Conservation (phyloP, 2,888 invertebrate genomes). For the Pheosia gnoma region DNA sequence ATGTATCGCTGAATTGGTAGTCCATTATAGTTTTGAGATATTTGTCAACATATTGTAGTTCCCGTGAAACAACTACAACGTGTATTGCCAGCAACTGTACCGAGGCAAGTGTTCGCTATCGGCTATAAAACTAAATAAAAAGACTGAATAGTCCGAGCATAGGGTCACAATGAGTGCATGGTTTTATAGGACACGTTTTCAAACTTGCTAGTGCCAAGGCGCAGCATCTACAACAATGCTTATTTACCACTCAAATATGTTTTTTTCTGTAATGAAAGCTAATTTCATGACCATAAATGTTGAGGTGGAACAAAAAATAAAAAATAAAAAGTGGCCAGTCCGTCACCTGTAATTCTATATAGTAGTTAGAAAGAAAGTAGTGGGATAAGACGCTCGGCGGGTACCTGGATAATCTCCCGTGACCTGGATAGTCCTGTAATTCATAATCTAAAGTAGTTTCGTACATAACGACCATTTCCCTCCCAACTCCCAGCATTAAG, state of each 20-base stretch:
- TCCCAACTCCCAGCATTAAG: background rate
- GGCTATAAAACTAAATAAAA: constrained; percentile 7
- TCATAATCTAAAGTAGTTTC: constrained; percentile 1
- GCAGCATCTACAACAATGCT: too few relatives aligned
- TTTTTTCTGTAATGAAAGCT: too few relatives aligned
- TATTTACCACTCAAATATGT: too few relatives aligned
- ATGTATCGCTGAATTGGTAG: too few relatives aligned
- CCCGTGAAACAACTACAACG: background rate
- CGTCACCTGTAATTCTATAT: too few relatives aligned
- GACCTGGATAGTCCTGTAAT: background rate
- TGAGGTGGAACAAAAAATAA: too few relatives aligned
- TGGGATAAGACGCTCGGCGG: too few relatives aligned
- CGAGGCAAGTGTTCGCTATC: background rate
- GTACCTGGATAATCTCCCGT: background rate
- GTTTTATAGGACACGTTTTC: background rate
- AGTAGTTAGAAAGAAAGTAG: too few relatives aligned
- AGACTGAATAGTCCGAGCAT: background rate
- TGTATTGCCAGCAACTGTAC: background rate
- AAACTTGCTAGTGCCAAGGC: background rate
- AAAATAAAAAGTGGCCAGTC: too few relatives aligned
- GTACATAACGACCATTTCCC: constrained; percentile 4
- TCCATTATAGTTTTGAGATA: too few relatives aligned
- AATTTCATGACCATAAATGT: too few relatives aligned
- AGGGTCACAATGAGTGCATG: background rate
- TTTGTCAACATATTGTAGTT: too few relatives aligned